These are phyloP conservation scores for Sphyrna mokarran DNA, from an alignment of 2,113 vertebrate species.

Conservation along the genomic window DNA sequence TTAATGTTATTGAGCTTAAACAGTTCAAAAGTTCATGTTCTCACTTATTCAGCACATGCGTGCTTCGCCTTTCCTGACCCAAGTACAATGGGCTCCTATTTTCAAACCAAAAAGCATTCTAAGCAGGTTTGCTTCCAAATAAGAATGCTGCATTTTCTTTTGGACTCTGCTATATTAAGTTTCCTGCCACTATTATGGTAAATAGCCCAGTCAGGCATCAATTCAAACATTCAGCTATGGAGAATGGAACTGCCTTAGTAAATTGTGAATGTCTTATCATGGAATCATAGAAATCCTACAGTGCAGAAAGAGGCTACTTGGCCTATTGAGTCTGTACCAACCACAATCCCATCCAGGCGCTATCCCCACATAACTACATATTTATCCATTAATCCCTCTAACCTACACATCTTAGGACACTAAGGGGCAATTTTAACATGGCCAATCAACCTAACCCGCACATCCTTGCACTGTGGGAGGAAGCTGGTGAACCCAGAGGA, in stretches of 20 bases:
- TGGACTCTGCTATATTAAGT: neutral
- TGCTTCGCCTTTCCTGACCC: neutral
- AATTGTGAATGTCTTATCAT: neutral
- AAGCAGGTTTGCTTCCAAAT: neutral
- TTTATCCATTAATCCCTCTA: too few species aligned
- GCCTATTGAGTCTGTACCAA: too few species aligned
- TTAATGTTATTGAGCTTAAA: neutral
- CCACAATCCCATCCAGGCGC: too few species aligned
- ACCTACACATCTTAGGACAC: too few species aligned
- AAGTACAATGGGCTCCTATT: neutral
- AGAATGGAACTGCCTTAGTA: neutral
- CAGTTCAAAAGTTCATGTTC: conserved; percentile 11
- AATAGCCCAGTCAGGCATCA: neutral
- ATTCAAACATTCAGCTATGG: neutral
- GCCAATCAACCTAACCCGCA: too few species aligned
- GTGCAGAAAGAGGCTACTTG: too few species aligned
- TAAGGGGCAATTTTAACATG: too few species aligned
- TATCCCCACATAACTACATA: too few species aligned
- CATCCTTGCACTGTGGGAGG: too few species aligned
- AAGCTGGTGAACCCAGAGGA: too few species aligned
- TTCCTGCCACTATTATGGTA: neutral
- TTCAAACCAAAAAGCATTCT: neutral
- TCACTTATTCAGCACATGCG: neutral
- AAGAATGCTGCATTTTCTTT: neutral
- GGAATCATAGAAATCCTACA: too few species aligned